These are phyloP conservation scores for Cynodonichthys magdalenae DNA, from an alignment of 2,797 vertebrate genomes.

Conservation along the genomic window DNA sequence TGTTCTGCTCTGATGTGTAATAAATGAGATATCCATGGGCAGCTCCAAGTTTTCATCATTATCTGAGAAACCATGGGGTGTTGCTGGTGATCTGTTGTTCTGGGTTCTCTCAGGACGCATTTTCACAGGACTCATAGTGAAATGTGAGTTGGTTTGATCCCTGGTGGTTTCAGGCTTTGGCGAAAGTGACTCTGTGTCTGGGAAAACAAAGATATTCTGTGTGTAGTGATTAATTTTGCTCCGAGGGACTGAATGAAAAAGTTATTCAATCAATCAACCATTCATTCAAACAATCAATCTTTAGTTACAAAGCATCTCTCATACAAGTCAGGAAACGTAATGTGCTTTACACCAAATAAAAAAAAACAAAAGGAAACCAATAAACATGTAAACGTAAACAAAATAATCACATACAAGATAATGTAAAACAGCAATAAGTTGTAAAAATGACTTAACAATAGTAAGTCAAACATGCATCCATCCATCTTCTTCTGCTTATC, in stretches of 20 bases:
- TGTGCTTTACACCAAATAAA: too few species aligned
- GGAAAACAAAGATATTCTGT: conserved; percentile 26
- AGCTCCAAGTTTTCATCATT: conserved; percentile 71
- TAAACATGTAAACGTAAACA: too few species aligned
- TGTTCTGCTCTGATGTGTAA: conserved; percentile 55
- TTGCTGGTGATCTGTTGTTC: conserved; percentile 67
- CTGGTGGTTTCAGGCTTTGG: conserved; percentile 38
- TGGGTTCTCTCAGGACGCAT: conserved; percentile 39
- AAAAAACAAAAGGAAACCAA: too few species aligned
- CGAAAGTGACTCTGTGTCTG: conserved; percentile 60
- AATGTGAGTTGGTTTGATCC: conserved; percentile 19
- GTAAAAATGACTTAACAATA: too few species aligned
- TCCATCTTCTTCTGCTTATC: too few species aligned
- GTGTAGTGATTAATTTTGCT: not conserved
- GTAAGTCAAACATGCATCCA: too few species aligned
- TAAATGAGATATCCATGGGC: conserved; percentile 66
- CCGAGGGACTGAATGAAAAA: not conserved
- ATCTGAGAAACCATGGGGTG: conserved; percentile 47
- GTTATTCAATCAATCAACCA: too few species aligned
- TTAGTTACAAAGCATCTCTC: not conserved
- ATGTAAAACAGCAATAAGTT: too few species aligned
- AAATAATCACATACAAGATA: too few species aligned
- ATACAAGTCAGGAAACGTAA: too few species aligned
- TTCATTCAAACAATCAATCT: not conserved
- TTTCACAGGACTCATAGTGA: conserved; percentile 23